phyloP scores from a whole-genome alignment of 2,888 invertebrate species.

The Meloe dianella region DNA sequence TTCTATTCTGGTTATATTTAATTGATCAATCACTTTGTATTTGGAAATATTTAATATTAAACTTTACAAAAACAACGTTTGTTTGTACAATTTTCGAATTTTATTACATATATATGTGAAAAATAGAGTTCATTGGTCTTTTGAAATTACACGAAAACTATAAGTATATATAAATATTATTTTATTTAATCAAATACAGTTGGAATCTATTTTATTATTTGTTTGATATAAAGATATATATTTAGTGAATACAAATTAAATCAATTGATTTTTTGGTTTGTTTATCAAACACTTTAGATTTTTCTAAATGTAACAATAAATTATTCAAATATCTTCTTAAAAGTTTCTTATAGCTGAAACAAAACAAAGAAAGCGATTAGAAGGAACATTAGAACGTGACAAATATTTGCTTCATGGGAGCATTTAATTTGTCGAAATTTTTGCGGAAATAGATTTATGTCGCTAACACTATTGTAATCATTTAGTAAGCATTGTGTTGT shows the following conservation, averaged over 20 bases:
- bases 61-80: too few relatives aligned
- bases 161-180: background rate
- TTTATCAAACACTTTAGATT: too few relatives aligned
- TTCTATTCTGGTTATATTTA: too few relatives aligned
- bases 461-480: background rate
- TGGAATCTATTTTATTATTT: too few relatives aligned
- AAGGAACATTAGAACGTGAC: slow-evolving; percentile 8
- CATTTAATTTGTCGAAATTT: slow-evolving; percentile 15
- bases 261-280: too few relatives aligned
- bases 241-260: too few relatives aligned
- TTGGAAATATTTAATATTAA: too few relatives aligned
- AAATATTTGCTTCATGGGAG: slow-evolving; percentile 15
- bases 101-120: too few relatives aligned
- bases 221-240: too few relatives aligned
- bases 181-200: too few relatives aligned
- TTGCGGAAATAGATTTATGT: slow-evolving; percentile 8
- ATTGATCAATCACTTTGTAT: too few relatives aligned
- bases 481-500: background rate
- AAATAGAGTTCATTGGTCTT: background rate
- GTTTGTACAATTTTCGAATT: too few relatives aligned
- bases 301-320: background rate
- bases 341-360: background rate
- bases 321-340: background rate
- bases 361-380: background rate
- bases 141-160: background rate